phyloP scores from a whole-genome alignment of 2,797 vertebrate species.

The Phoxinus dragarum region DNA sequence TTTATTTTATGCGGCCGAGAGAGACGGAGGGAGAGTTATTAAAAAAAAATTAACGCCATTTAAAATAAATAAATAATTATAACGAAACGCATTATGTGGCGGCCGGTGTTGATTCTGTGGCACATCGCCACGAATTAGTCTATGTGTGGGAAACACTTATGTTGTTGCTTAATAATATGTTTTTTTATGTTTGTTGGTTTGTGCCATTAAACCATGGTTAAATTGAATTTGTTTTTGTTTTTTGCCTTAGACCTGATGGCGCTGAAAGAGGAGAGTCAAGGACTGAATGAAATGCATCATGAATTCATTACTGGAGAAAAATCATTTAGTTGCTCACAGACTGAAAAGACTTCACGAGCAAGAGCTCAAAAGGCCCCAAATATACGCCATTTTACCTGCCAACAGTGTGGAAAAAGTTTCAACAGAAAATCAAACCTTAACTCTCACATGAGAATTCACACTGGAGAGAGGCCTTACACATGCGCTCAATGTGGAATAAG shows the following conservation, averaged over 20 bases:
- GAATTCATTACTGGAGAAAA: neutral
- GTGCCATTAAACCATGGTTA: neutral
- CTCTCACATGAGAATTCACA: neutral
- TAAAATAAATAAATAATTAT: no score
- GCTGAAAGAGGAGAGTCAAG: neutral
- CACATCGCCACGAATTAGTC: no score
- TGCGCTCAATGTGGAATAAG: neutral
- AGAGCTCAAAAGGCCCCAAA: neutral
- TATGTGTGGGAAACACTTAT: neutral
- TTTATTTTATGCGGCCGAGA: no score
- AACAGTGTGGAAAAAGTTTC: neutral
- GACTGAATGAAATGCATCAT: neutral
- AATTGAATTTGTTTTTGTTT: neutral
- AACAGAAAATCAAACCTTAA: neutral
- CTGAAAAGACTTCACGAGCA: neutral
- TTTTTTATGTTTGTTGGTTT: neutral
- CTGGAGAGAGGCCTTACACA: neutral
- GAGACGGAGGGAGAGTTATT: no score
- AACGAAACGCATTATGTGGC: no score
- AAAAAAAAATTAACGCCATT: no score
- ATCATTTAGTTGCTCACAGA: neutral
- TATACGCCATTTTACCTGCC: neutral
- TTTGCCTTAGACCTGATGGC: neutral
- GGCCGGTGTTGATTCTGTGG: no score
- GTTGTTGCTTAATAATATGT: neutral